phyloP scores from a whole-genome alignment of 2,113 vertebrate species.

The Malurus elegans region DNA sequence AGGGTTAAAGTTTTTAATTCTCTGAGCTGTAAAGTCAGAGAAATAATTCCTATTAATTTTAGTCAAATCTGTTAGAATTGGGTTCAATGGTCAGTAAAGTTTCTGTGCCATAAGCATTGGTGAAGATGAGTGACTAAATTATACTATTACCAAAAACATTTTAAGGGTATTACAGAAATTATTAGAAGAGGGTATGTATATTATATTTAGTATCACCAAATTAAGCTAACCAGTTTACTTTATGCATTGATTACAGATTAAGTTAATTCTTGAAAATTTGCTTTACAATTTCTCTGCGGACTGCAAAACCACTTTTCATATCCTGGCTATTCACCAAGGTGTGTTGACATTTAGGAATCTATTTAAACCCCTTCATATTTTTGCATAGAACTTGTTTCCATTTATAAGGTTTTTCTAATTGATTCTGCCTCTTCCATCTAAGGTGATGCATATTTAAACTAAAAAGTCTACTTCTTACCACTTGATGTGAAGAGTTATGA shows the following conservation, averaged over 20 bases:
- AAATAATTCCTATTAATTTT: neutral
- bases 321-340: neutral
- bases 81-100: neutral
- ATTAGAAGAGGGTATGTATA: neutral
- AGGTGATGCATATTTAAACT: conserved; percentile 20
- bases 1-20: neutral
- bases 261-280: neutral
- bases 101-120: neutral
- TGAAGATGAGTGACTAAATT: neutral
- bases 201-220: neutral
- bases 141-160: neutral
- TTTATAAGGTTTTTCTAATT: neutral
- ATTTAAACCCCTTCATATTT: neutral
- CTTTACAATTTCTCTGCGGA: neutral
- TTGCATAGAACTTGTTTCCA: neutral
- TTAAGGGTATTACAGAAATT: neutral
- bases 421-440: neutral
- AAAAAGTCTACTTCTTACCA: neutral
- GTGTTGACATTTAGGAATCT: neutral
- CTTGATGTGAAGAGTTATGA: neutral
- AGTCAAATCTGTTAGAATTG: neutral
- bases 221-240: neutral
- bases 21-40: neutral
- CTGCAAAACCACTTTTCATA: neutral
- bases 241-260: neutral